Conservation (phyloP, 2,888 invertebrate genomes). For the Venusia cambrica region DNA sequence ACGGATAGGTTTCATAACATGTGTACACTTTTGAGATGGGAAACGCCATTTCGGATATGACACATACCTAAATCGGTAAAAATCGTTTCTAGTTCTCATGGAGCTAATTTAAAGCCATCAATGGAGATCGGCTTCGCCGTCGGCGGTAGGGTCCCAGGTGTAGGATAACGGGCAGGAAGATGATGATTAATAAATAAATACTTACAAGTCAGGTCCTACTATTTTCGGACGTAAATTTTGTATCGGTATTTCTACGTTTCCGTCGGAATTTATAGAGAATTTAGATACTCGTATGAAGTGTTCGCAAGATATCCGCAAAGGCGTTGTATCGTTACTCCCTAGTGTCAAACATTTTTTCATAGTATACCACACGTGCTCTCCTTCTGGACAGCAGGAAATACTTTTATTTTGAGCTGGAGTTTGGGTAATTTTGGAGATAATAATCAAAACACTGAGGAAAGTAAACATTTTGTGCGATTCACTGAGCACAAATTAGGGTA, state of each 20-base stretch:
- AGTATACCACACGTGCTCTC: slow-evolving; percentile 7
- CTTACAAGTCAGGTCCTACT: slow-evolving; percentile 35
- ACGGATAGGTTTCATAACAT: too few species aligned
- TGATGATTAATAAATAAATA: slow-evolving; percentile 12
- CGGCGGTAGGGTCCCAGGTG: too few species aligned
- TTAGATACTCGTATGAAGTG: slow-evolving; percentile 1
- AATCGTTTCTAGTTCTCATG: too few species aligned
- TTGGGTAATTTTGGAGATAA: slow-evolving; percentile 4
- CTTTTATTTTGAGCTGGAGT: slow-evolving; percentile 10
- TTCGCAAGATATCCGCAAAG: slow-evolving; percentile 15
- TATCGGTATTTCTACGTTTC: slow-evolving; percentile 25
- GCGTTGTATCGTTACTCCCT: slow-evolving; percentile 5
- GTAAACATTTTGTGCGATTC: slow-evolving; percentile 10
- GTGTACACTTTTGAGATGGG: too few species aligned
- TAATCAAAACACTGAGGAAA: slow-evolving; percentile 5
- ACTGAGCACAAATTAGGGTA: background rate
- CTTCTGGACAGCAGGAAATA: slow-evolving; percentile 16
- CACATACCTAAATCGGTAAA: too few species aligned
- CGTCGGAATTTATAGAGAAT: slow-evolving; percentile 17
- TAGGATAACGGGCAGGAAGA: too few species aligned
- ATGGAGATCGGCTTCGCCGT: too few species aligned
- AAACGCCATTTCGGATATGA: too few species aligned
- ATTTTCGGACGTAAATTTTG: slow-evolving; percentile 9
- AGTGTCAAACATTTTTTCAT: slow-evolving; percentile 13
- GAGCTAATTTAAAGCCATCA: too few species aligned